phyloP scores from a whole-genome alignment of 2,888 invertebrate species.

The Drosophila nr. fundita region DNA sequence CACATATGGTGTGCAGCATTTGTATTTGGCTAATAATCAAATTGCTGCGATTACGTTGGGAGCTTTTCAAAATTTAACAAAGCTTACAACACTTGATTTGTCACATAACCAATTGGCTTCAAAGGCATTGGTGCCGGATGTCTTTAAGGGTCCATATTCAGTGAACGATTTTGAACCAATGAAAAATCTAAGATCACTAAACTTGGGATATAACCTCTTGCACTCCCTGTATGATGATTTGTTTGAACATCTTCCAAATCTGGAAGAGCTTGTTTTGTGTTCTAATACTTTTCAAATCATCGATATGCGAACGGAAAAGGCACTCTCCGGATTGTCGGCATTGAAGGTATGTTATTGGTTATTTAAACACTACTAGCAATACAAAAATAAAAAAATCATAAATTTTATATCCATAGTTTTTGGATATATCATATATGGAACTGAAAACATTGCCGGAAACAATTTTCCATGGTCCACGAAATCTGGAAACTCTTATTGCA shows the following conservation, averaged over 20 bases:
- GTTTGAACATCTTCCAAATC: slow-evolving; percentile 90
- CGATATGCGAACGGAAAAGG: slow-evolving; percentile 88
- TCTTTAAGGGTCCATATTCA: slow-evolving; percentile 87
- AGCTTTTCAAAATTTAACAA: slow-evolving; percentile 88
- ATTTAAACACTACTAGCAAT: neutral
- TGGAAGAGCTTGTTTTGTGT: slow-evolving; percentile 89
- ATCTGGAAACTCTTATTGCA: slow-evolving; percentile 88
- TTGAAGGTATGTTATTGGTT: slow-evolving; percentile 86
- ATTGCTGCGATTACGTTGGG: slow-evolving; percentile 88
- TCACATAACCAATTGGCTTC: slow-evolving; percentile 89
- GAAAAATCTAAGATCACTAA: slow-evolving; percentile 70
- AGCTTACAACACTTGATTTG: slow-evolving; percentile 88
- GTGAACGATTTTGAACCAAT: slow-evolving; percentile 71
- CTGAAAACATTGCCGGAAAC: slow-evolving; percentile 88
- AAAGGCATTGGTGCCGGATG: slow-evolving; percentile 87
- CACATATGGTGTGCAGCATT: slow-evolving; percentile 84
- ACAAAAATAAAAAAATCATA: neutral
- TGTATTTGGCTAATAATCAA: slow-evolving; percentile 88
- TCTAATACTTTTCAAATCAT: slow-evolving; percentile 91
- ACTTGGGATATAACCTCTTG: slow-evolving; percentile 89
- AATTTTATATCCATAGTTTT: slow-evolving; percentile 85
- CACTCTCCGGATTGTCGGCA: slow-evolving; percentile 88
- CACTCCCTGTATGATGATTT: slow-evolving; percentile 90
- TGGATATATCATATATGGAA: slow-evolving; percentile 89
- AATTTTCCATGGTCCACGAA: slow-evolving; percentile 89